Conservation (phyloP, 2,888 invertebrate species). For the Diplolepis rosae region DNA sequence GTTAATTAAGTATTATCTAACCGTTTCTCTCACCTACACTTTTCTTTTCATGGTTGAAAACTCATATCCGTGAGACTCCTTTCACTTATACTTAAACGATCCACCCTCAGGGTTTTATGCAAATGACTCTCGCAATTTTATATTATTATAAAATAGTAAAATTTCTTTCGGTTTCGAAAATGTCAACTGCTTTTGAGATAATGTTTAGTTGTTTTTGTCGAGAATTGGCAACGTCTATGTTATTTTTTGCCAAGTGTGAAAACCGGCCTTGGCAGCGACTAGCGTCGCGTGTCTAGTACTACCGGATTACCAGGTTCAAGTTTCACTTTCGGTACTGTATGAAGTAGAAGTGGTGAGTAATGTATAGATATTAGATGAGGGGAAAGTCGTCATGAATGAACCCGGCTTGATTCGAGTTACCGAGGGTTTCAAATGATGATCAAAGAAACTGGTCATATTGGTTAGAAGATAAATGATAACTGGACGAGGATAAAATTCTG, state of each 20-base stretch:
- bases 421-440: not conserved
- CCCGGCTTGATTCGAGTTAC: not conserved
- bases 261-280: not conserved
- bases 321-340: conserved; percentile 26
- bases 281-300: conserved; percentile 1
- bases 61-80: not conserved
- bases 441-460: not conserved
- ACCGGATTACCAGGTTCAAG: conserved; percentile 30
- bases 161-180: not conserved
- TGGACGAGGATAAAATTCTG: not conserved
- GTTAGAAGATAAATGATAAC: not conserved
- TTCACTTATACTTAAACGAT: not conserved
- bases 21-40: not conserved
- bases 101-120: not conserved
- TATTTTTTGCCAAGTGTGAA: conserved; percentile 17
- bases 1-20: conserved; percentile 14
- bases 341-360: conserved; percentile 10
- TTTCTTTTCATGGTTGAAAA: not conserved
- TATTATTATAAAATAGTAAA: not conserved
- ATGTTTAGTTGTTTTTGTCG: not conserved
- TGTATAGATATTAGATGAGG: too few relatives aligned
- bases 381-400: conserved; percentile 17
- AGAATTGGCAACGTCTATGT: not conserved
- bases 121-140: not conserved
- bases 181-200: not conserved